phyloP scores from a whole-genome alignment of 1,140 invertebrate species.

The Argopecten irradians region DNA sequence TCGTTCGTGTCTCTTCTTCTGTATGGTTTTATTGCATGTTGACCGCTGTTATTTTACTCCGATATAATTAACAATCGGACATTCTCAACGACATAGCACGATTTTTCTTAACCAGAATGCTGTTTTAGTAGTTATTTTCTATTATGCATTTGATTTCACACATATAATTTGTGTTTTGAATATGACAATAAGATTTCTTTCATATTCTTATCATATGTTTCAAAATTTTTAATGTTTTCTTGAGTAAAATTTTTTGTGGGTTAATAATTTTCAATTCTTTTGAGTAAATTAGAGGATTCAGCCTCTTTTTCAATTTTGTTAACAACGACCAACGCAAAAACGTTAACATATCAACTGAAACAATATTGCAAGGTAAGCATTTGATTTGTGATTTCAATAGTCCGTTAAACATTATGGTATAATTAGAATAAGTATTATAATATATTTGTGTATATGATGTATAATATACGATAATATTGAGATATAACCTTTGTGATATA shows the following conservation, averaged over 20 bases:
- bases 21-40: background rate
- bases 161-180: background rate
- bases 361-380: too few species aligned
- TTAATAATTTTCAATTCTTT: background rate
- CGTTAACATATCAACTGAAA: too few species aligned
- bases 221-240: background rate
- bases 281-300: too few species aligned
- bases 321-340: too few species aligned
- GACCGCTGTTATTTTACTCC: background rate
- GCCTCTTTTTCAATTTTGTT: too few species aligned
- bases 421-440: too few species aligned
- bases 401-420: too few species aligned
- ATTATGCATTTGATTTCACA: constrained; percentile 18
- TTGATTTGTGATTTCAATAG: too few species aligned
- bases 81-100: background rate
- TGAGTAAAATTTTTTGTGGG: constrained; percentile 2
- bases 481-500: too few species aligned
- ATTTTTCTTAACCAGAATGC: constrained; percentile 8
- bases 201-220: background rate
- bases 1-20: background rate
- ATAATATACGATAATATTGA: too few species aligned
- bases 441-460: too few species aligned
- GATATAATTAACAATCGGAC: background rate
- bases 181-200: background rate
- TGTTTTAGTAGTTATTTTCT: background rate